These are phyloP conservation scores for Apeira syringaria DNA, from an alignment of 2,888 invertebrate species.

Conservation along the genomic window DNA sequence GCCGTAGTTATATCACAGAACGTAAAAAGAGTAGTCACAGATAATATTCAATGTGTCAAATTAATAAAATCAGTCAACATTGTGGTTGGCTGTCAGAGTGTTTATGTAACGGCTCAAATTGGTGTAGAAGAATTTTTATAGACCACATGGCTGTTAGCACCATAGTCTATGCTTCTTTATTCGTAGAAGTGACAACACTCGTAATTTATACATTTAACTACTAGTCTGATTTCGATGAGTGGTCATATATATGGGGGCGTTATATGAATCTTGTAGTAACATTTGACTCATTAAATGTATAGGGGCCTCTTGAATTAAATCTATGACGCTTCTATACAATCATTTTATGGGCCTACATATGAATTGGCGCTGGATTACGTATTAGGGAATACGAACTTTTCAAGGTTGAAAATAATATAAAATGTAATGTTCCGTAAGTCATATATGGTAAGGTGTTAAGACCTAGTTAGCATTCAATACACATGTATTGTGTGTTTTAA, in stretches of 20 bases:
- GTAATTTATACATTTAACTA: constrained; percentile 64
- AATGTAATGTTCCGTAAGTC: too few species aligned
- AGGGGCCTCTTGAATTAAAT: constrained; percentile 15
- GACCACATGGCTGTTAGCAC: constrained; percentile 34
- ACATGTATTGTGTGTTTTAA: too few species aligned
- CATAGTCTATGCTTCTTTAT: constrained; percentile 28
- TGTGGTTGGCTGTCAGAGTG: constrained; percentile 26
- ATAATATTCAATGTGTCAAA: constrained; percentile 12
- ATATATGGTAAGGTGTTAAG: too few species aligned
- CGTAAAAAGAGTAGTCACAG: constrained; percentile 6
- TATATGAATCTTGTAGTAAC: constrained; percentile 48
- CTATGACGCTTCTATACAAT: constrained; percentile 10
- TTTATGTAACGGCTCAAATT: constrained; percentile 43
- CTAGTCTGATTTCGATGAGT: constrained; percentile 47
- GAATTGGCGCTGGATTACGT: constrained; percentile 1
- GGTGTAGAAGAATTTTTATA: constrained; percentile 51
- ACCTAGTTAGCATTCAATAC: too few species aligned
- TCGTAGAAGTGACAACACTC: constrained; percentile 49
- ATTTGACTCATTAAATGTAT: constrained; percentile 46
- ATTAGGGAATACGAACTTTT: constrained; percentile 3
- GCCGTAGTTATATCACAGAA: constrained; percentile 4
- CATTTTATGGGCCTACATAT: constrained; percentile 13
- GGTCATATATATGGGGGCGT: constrained; percentile 57
- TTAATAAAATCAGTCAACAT: constrained; percentile 20
- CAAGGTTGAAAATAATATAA: constrained; percentile 7